phyloP scores from a whole-genome alignment of 2,797 vertebrate genomes.

The Paramormyrops hopkinsi region DNA sequence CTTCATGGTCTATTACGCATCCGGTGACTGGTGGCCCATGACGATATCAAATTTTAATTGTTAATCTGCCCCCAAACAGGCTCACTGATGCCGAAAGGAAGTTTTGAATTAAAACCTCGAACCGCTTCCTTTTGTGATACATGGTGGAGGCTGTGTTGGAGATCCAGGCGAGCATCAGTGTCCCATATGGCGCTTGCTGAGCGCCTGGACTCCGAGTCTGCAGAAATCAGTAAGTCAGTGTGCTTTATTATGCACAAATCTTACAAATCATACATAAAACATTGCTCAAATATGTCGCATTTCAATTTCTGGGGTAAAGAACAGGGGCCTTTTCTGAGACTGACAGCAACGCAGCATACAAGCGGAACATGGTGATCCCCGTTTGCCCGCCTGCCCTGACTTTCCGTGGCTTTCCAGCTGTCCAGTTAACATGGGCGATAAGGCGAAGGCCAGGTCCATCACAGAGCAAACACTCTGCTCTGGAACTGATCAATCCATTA shows the following conservation, averaged over 20 bases:
- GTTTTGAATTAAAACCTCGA: background rate
- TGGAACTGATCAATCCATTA: conserved; percentile 32
- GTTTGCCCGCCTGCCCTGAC: background rate
- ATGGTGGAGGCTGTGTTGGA: background rate
- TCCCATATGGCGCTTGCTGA: background rate
- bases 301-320: background rate
- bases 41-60: background rate
- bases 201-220: background rate
- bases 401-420: background rate
- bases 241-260: conserved; percentile 2
- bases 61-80: background rate
- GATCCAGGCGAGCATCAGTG: background rate
- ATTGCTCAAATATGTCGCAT: background rate
- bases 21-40: background rate
- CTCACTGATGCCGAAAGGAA: background rate
- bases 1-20: background rate
- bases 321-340: background rate
- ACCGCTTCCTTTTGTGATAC: background rate
- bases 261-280: conserved; percentile 7
- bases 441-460: background rate
- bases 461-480: conserved; percentile 3
- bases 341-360: background rate
- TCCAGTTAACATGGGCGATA: background rate
- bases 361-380: no score
- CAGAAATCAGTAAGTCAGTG: background rate